Percentiles rank a stretch among this genome's conserved stretches.
Evolutionary conservation across 2,797 vertebrate genomes (phyloP).

Genomic region (Paguma larvata): DNA sequence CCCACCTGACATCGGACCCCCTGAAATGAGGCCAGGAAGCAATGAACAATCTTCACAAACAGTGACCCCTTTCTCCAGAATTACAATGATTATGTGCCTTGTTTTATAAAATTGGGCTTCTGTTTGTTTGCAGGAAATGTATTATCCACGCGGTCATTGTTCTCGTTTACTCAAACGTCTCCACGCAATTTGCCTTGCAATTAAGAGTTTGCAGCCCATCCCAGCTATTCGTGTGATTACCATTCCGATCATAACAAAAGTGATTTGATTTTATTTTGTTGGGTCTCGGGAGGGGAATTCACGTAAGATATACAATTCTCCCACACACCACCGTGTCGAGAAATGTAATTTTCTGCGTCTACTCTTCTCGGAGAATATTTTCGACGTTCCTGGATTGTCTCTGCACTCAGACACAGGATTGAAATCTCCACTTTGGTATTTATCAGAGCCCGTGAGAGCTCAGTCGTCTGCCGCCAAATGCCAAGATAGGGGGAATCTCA

Average conservation of each 20-base stretch:
- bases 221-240: slow-evolving; percentile 75
- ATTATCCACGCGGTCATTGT: slow-evolving; percentile 64
- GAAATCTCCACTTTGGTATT: slow-evolving; percentile 99
- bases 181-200: slow-evolving; percentile 73
- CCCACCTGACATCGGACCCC: slow-evolving; percentile 65
- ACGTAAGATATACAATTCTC: slow-evolving; percentile 86
- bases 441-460: slow-evolving; percentile 98
- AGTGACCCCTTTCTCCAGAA: slow-evolving; percentile 71
- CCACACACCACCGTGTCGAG: slow-evolving; percentile 72
- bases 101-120: slow-evolving; percentile 75
- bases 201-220: slow-evolving; percentile 80
- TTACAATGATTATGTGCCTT: slow-evolving; percentile 70
- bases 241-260: slow-evolving; percentile 76
- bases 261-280: slow-evolving; percentile 78
- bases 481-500: slow-evolving; percentile 96
- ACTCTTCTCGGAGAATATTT: slow-evolving; percentile 87
- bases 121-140: slow-evolving; percentile 79
- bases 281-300: slow-evolving; percentile 77
- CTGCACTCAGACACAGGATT: slow-evolving; percentile 92
- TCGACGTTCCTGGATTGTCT: slow-evolving; percentile 93
- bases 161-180: slow-evolving; percentile 76
- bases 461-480: slow-evolving; percentile 97
- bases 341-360: slow-evolving; percentile 88
- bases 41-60: slow-evolving; percentile 76
- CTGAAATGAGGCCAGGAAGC: slow-evolving; percentile 74